Base-by-base conservation (phyloP, 2,888 invertebrate species). In the Agrochola lota region DNA sequence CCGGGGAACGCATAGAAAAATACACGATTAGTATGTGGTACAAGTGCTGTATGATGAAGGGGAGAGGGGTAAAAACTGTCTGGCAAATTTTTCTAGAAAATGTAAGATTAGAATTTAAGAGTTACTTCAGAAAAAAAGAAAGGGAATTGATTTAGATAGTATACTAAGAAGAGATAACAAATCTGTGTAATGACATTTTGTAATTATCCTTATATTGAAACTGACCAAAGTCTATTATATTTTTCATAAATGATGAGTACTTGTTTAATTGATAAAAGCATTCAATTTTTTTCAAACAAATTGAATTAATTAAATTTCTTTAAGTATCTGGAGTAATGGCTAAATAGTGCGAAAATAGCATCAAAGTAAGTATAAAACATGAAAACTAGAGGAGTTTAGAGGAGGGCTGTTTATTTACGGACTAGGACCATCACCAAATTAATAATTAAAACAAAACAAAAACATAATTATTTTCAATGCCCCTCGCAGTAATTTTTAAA, bases 1-100 rank as follows among this genome's bases (percentile, higher is more conserved):
- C 93, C 93, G 89, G 92, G 89, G 77, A 88, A 77, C 73, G 92
- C 92, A 93, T 92, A 94, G 90, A 95, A 95, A 94, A 95, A 95
- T 90, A 93, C 86, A 91, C 77, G 83, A 95, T 95, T 96, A 95
- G 94, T 95, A 91, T 82, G 80, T 82, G 88, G 79, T 74, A 72
- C 71, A 69, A 26, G 67, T 71, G 70, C 20, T 46, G 15, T 55
- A 40, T n/a, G 30, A 4, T 35, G 17, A 66, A 57, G 12, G 46
- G 20, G 23, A 12, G 71, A 30, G 71, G 71, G 35, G 20, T 1
- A 20, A 15, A 59, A 35, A 62, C 17, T 55, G 11, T 15, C 0
- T 64, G 60, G 60, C 12, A 15, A 70, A 55, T 46, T 79, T 62
- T 1, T 40, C 17, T n/a, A 1, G 1, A 15, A 9, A 9, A 46